Conservation (phyloP, 2,113 vertebrate genomes). For the Muntiacus reevesi region DNA sequence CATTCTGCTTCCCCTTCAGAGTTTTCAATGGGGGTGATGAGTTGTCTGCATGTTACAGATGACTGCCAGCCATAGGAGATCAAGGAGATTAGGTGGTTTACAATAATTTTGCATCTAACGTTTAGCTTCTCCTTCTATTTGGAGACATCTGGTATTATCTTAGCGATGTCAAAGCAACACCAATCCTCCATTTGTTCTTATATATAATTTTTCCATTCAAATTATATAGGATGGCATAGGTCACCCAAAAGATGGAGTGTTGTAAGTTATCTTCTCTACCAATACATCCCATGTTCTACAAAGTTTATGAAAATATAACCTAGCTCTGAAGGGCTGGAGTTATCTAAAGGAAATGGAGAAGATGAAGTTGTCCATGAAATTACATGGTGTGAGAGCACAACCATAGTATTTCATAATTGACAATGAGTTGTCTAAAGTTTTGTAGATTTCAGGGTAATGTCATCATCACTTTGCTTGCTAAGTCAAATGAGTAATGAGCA, state of each 20-base stretch:
- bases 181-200: neutral
- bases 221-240: neutral
- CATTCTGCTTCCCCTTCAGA: constrained; percentile 52
- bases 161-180: neutral
- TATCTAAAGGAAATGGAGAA: neutral
- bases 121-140: neutral
- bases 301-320: neutral
- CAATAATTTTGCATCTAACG: neutral
- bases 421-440: neutral
- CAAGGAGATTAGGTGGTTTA: neutral
- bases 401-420: neutral
- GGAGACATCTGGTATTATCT: neutral
- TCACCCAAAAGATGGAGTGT: neutral
- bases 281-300: neutral
- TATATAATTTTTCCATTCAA: neutral
- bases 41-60: constrained; percentile 15
- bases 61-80: neutral
- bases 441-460: neutral
- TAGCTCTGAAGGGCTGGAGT: neutral
- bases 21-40: constrained; percentile 28
- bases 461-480: neutral
- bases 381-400: neutral
- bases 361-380: neutral
- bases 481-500: constrained; percentile 14
- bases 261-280: neutral